Evolutionary conservation across 2,888 invertebrate species (phyloP).

Genomic region (Dusona sp.): DNA sequence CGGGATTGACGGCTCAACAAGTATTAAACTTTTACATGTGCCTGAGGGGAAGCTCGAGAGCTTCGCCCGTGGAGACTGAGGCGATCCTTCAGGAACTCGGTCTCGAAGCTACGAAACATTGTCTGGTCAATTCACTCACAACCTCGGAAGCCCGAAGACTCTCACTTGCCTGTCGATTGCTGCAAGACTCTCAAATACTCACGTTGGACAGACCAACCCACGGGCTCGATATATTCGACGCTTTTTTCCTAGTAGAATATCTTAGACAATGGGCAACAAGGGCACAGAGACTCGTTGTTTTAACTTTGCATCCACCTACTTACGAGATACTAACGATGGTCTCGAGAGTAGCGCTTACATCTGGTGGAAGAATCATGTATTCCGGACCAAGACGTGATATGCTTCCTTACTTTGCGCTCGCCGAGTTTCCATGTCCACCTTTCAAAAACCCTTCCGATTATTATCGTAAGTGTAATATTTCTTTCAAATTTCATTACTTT

Average conservation of each 20-base stretch:
- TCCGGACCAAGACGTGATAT: constrained; percentile 95
- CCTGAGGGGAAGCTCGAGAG: constrained; percentile 88
- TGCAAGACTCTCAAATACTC: constrained; percentile 94
- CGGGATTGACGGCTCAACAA: constrained; percentile 95
- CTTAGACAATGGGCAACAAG: constrained; percentile 95
- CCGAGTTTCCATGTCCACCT: constrained; percentile 97
- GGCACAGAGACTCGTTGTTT: constrained; percentile 91
- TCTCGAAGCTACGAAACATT: constrained; percentile 94
- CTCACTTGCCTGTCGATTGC: constrained; percentile 95
- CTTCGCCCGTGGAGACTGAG: constrained; percentile 89
- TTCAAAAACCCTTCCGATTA: constrained; percentile 99
- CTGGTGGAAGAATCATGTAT: constrained; percentile 96
- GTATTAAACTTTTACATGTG: constrained; percentile 94
- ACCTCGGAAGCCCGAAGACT: constrained; percentile 94
- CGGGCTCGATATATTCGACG: constrained; percentile 97
- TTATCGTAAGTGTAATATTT: constrained; percentile 89
- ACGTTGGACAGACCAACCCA: constrained; percentile 95
- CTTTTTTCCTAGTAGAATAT: constrained; percentile 97
- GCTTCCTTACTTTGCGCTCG: constrained; percentile 94
- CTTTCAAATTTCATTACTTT: not conserved
- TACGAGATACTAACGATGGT: constrained; percentile 98
- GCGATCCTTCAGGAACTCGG: constrained; percentile 96
- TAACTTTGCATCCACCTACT: constrained; percentile 97
- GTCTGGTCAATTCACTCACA: constrained; percentile 93
- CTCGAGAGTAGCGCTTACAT: constrained; percentile 93